A percentile compares a stretch with the other conserved stretches of the same genome.
These are phyloP conservation scores for Myxocyprinus asiaticus DNA, from an alignment of 2,113 vertebrate species.

Conservation along the genomic window DNA sequence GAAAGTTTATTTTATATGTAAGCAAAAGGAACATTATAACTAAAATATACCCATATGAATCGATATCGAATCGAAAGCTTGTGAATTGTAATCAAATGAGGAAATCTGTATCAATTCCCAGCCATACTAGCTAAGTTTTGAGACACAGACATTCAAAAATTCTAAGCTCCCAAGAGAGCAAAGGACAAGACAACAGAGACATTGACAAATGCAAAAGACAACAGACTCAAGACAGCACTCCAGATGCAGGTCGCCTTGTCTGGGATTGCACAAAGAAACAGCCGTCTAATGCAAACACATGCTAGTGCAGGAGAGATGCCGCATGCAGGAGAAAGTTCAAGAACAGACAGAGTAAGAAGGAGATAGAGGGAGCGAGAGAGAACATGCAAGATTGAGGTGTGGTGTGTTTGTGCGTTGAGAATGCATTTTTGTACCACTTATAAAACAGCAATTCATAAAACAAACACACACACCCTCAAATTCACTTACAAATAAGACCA, in stretches of 20 bases:
- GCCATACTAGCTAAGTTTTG: neutral
- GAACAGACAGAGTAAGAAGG: conserved; percentile 55
- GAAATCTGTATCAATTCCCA: no score
- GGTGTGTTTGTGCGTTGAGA: conserved; percentile 46
- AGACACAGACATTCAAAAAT: neutral
- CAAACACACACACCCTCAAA: conserved; percentile 23
- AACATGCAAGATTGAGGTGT: conserved; percentile 48
- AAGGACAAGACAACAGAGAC: neutral
- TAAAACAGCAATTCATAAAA: conserved; percentile 39
- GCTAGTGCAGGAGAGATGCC: conserved; percentile 25
- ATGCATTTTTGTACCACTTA: conserved; percentile 25
- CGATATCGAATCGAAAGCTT: no score
- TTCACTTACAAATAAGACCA: neutral
- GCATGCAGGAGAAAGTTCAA: conserved; percentile 29
- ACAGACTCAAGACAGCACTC: conserved; percentile 8
- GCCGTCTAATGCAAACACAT: conserved; percentile 58
- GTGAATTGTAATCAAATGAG: no score
- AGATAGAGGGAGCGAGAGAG: conserved; percentile 64
- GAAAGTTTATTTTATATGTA: no score
- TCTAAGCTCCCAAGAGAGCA: neutral
- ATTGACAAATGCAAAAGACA: conserved; percentile 9
- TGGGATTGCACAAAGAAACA: neutral
- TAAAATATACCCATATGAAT: no score
- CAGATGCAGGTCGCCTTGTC: neutral
- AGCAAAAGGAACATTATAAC: no score